Conservation (phyloP, 2,113 vertebrate genomes). For the Paradisaea rubra region DNA sequence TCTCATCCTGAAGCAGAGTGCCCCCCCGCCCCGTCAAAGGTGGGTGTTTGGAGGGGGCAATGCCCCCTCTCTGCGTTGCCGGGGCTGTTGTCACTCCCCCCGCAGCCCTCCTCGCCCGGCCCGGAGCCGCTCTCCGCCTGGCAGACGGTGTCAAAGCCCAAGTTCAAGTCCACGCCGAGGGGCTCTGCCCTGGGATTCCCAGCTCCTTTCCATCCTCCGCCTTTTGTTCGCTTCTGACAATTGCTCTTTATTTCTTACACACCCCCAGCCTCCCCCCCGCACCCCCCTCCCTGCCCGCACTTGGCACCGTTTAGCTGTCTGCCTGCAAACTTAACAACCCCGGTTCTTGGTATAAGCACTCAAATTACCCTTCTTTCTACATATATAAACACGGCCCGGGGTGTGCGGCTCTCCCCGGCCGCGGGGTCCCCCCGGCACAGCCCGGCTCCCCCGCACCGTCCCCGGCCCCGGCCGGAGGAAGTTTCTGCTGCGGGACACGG, state of each 20-base stretch:
- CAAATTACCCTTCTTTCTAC: conserved; percentile 60
- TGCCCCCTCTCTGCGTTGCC: neutral
- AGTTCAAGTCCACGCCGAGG: conserved; percentile 78
- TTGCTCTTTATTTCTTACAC: conserved; percentile 67
- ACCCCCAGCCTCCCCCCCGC: conserved; percentile 22
- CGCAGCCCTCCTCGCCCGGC: neutral
- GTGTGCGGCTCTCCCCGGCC: neutral
- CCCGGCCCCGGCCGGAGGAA: neutral
- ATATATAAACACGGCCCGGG: conserved; percentile 49
- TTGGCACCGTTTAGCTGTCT: conserved; percentile 69
- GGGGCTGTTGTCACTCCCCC: neutral
- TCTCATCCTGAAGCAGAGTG: neutral
- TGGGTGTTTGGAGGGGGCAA: neutral
- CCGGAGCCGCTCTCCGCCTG: conserved; percentile 39
- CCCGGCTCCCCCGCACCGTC: neutral
- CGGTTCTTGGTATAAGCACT: conserved; percentile 61
- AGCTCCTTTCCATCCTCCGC: conserved; percentile 59
- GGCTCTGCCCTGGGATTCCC: conserved; percentile 59
- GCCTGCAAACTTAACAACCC: conserved; percentile 67
- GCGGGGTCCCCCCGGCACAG: neutral
- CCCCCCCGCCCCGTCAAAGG: neutral
- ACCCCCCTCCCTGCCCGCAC: conserved; percentile 28
- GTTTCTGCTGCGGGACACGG: neutral
- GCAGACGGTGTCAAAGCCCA: conserved; percentile 68
- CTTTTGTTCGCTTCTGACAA: conserved; percentile 76